Conservation (phyloP, 2,888 invertebrate genomes). For the Scotopteryx bipunctaria region DNA sequence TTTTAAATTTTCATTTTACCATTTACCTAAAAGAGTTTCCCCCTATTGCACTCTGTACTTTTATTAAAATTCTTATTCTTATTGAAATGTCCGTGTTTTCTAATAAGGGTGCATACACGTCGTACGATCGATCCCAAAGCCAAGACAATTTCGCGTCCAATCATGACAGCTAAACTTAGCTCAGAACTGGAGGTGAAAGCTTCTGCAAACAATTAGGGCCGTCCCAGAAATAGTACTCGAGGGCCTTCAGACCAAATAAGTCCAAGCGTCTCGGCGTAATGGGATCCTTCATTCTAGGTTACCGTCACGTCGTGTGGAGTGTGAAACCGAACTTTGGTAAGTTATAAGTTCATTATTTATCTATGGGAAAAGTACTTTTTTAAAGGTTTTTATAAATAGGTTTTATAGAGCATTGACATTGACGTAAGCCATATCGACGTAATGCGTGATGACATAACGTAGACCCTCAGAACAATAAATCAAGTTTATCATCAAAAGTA, state of each 20-base stretch:
- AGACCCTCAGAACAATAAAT: no score
- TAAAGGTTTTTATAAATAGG: no score
- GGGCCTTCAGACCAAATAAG: slow-evolving; percentile 19
- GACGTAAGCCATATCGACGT: no score
- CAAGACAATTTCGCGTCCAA: slow-evolving; percentile 25
- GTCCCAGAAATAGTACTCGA: slow-evolving; percentile 16
- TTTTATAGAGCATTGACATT: no score
- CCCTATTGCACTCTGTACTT: no score
- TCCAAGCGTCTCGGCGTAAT: slow-evolving; percentile 9
- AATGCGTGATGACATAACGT: no score
- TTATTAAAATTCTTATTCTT: no score
- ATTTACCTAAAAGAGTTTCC: no score
- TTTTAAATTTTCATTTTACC: no score
- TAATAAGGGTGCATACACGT: background rate
- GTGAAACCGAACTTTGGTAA: background rate
- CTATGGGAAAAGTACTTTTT: no score
- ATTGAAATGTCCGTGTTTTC: background rate
- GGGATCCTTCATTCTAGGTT: slow-evolving; percentile 6
- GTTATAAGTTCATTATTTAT: no score
- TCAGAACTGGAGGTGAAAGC: slow-evolving; percentile 19
- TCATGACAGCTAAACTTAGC: slow-evolving; percentile 14
- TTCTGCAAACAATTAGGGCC: slow-evolving; percentile 28
- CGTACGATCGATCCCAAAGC: background rate
- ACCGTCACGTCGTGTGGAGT: background rate
- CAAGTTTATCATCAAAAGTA: no score